Conservation (phyloP, 1,140 invertebrate genomes). For the Onthophagus taurus region DNA sequence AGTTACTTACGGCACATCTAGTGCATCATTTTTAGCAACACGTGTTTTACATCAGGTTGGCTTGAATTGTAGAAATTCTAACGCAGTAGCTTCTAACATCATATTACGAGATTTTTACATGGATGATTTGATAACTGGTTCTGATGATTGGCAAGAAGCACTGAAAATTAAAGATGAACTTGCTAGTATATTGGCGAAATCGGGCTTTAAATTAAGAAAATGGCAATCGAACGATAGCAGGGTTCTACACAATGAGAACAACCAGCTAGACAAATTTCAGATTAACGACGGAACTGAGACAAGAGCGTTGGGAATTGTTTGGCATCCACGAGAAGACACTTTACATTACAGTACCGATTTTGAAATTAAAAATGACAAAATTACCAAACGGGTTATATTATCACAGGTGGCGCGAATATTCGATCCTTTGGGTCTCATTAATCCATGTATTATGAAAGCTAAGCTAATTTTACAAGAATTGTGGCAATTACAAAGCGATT, state of each 20-base stretch:
- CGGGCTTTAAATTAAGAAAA: conserved; percentile 33
- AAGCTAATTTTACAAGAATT: conserved; percentile 38
- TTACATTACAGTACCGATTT: background rate
- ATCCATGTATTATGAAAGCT: conserved; percentile 28
- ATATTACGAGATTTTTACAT: conserved; percentile 29
- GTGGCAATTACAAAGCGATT: conserved; percentile 28
- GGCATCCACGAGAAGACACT: conserved; percentile 6
- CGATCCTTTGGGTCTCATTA: conserved; percentile 37
- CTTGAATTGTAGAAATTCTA: conserved; percentile 18
- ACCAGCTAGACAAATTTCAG: too few relatives aligned
- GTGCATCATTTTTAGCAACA: conserved; percentile 14
- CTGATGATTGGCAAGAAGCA: conserved; percentile 22
- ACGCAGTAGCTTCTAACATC: conserved; percentile 21
- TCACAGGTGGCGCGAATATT: conserved; percentile 28
- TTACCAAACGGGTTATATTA: conserved; percentile 13
- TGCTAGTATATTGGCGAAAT: conserved; percentile 16
- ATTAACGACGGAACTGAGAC: conserved; percentile 9
- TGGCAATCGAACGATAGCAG: conserved; percentile 31
- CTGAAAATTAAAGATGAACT: conserved; percentile 2
- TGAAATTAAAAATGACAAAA: conserved; percentile 15
- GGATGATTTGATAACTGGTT: conserved; percentile 34
- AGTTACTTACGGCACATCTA: conserved; percentile 14
- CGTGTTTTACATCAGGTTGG: conserved; percentile 14
- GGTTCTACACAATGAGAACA: background rate
- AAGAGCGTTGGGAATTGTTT: conserved; percentile 21